A percentile compares a stretch with the other conserved stretches of the same genome.
These are phyloP conservation scores for Drosophila bifasciata DNA, from an alignment of 1,140 invertebrate species.

Conservation along the genomic window DNA sequence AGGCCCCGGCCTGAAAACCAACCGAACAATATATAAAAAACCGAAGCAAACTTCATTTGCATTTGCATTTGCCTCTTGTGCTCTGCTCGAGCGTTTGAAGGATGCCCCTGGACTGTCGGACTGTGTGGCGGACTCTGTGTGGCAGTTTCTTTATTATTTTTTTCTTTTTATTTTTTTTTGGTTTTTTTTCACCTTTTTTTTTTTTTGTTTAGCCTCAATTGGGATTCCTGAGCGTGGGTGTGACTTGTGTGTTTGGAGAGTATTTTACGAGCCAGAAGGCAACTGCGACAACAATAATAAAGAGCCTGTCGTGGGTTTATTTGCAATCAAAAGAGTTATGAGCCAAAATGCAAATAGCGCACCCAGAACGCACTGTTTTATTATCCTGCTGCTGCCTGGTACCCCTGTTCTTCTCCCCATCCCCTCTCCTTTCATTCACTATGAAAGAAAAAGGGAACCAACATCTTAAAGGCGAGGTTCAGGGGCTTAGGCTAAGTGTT, in stretches of 20 bases:
- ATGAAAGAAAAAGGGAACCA: no score
- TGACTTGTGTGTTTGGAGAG: slow-evolving; percentile 61
- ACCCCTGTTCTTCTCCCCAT: background rate
- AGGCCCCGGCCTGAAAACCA: slow-evolving; percentile 16
- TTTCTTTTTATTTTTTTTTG: slow-evolving; percentile 38
- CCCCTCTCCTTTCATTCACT: no score
- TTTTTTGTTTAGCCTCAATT: slow-evolving; percentile 52
- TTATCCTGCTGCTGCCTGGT: slow-evolving; percentile 29
- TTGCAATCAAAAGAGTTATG: slow-evolving; percentile 82
- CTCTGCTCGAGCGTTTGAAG: slow-evolving; percentile 57
- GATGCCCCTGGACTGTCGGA: slow-evolving; percentile 56
- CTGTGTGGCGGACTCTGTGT: no score
- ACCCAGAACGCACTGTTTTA: slow-evolving; percentile 59
- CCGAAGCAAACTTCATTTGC: slow-evolving; percentile 70
- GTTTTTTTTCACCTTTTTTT: slow-evolving; percentile 34
- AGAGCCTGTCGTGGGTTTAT: slow-evolving; percentile 63
- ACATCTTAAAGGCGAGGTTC: slow-evolving; percentile 7
- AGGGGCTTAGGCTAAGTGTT: slow-evolving; percentile 21
- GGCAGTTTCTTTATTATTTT: slow-evolving; percentile 49
- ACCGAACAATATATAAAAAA: slow-evolving; percentile 55
- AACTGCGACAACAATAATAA: slow-evolving; percentile 61
- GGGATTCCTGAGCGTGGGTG: slow-evolving; percentile 71
- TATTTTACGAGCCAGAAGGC: slow-evolving; percentile 71
- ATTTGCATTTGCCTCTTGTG: slow-evolving; percentile 70
- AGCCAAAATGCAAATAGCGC: slow-evolving; percentile 79